These are phyloP conservation scores for Fabriciana adippe DNA, from an alignment of 2,888 invertebrate genomes.

Conservation along the genomic window DNA sequence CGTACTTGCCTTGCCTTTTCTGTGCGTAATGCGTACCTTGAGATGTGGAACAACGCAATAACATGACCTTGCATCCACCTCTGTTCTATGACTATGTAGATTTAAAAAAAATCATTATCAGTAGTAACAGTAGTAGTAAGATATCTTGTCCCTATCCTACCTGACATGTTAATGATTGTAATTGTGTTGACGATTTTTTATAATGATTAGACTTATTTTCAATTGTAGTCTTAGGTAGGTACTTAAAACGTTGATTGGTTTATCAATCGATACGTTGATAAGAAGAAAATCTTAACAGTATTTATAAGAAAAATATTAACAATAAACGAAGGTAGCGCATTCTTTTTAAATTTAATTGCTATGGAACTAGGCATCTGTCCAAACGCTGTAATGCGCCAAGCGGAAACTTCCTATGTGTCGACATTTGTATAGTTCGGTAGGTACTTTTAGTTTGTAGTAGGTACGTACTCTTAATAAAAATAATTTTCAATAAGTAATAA, in stretches of 20 bases:
- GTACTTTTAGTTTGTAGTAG: too few species aligned
- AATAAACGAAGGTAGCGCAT: neutral
- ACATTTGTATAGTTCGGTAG: constrained; percentile 45
- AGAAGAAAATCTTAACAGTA: neutral
- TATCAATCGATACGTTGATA: neutral
- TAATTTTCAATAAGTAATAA: too few species aligned
- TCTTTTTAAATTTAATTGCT: constrained; percentile 15
- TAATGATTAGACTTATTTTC: too few species aligned
- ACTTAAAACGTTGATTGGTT: too few species aligned
- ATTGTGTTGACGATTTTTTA: too few species aligned
- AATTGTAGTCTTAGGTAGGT: too few species aligned
- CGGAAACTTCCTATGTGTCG: constrained; percentile 28
- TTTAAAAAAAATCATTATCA: constrained; percentile 39
- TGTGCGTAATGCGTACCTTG: constrained; percentile 40
- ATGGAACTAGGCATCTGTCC: constrained; percentile 49
- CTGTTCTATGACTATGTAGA: constrained; percentile 44
- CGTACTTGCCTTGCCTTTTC: constrained; percentile 16
- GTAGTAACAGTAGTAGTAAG: constrained; percentile 27
- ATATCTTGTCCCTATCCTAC: neutral
- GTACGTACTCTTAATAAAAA: too few species aligned
- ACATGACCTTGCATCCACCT: constrained; percentile 48
- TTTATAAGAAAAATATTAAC: neutral
- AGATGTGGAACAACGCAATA: constrained; percentile 51
- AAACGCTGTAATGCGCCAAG: constrained; percentile 25
- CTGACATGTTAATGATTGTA: neutral